Conservation (phyloP, 92 coral and sea anemone genomes). For the Micromussa lordhowensis region DNA sequence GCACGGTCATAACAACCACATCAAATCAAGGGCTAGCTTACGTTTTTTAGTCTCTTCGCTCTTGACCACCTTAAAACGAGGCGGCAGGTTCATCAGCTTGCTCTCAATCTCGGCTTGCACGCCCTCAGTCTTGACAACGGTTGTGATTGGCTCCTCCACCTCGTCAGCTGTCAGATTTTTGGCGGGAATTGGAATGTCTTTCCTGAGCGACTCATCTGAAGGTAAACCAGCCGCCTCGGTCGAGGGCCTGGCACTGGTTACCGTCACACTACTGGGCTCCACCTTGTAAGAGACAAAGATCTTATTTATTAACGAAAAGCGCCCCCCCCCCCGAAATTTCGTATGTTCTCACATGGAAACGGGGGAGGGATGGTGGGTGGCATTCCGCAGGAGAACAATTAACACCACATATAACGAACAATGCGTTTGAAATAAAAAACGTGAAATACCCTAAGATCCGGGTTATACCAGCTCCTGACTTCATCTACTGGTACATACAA, state of each 20-base stretch:
- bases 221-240: slow-evolving; percentile 28
- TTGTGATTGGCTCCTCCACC: slow-evolving; percentile 33
- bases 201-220: slow-evolving; percentile 65
- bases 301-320: neutral
- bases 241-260: slow-evolving; percentile 48
- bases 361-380: neutral
- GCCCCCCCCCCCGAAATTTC: neutral
- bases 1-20: too few species aligned
- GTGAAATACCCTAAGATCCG: neutral
- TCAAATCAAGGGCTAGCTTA: slow-evolving; percentile 8
- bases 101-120: slow-evolving; percentile 58
- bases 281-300: neutral
- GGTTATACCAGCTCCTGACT: neutral
- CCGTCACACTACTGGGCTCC: slow-evolving; percentile 38
- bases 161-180: slow-evolving; percentile 76
- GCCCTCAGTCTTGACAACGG: slow-evolving; percentile 17
- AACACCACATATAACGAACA: neutral
- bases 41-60: slow-evolving; percentile 29
- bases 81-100: slow-evolving; percentile 45
- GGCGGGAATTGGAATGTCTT: slow-evolving; percentile 85
- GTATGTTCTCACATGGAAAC: neutral
- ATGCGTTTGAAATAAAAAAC: neutral
- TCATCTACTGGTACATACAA: too few species aligned
- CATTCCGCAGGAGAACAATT: neutral
- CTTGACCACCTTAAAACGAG: slow-evolving; percentile 1